phyloP scores from a whole-genome alignment of 2,113 vertebrate genomes.

The Oncorhynchus mykiss region DNA sequence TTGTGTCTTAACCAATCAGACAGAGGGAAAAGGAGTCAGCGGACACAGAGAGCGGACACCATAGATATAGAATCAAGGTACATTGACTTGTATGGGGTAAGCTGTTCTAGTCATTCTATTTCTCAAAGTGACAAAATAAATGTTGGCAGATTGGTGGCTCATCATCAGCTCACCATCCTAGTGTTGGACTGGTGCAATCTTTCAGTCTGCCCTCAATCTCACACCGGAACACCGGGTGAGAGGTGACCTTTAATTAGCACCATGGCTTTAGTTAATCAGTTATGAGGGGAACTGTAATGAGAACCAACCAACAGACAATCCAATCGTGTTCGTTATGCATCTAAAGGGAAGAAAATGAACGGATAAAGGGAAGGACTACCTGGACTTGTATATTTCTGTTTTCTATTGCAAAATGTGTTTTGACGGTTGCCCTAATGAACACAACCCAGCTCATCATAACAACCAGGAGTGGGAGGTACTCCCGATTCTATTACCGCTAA shows the following conservation, averaged over 20 bases:
- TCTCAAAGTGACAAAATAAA: conserved; percentile 55
- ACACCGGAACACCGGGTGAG: conserved; percentile 21
- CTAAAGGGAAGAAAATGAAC: too few species aligned
- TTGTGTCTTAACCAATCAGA: too few species aligned
- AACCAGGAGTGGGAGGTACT: conserved; percentile 16
- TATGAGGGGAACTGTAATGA: conserved; percentile 62
- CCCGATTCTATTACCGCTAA: too few species aligned
- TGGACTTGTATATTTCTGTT: too few species aligned
- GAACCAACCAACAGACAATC: conserved; percentile 39
- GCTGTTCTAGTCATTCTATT: neutral
- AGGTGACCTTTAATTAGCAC: conserved; percentile 72
- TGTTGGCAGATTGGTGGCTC: conserved; percentile 47
- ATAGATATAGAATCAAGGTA: too few species aligned
- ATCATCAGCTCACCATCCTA: conserved; percentile 23
- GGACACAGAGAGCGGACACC: neutral
- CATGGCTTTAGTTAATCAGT: conserved; percentile 69
- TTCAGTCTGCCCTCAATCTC: too few species aligned
- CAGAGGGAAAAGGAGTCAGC: too few species aligned
- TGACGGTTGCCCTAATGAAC: too few species aligned
- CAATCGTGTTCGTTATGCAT: conserved; percentile 33
- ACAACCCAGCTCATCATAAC: too few species aligned
- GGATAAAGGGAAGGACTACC: too few species aligned
- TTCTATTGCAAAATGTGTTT: too few species aligned
- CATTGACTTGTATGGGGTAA: conserved; percentile 22
- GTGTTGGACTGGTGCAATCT: too few species aligned